Percentiles rank a stretch among this genome's conserved stretches.
Evolutionary conservation across 2,113 vertebrate genomes (phyloP).

Genomic region (Lonchura striata): DNA sequence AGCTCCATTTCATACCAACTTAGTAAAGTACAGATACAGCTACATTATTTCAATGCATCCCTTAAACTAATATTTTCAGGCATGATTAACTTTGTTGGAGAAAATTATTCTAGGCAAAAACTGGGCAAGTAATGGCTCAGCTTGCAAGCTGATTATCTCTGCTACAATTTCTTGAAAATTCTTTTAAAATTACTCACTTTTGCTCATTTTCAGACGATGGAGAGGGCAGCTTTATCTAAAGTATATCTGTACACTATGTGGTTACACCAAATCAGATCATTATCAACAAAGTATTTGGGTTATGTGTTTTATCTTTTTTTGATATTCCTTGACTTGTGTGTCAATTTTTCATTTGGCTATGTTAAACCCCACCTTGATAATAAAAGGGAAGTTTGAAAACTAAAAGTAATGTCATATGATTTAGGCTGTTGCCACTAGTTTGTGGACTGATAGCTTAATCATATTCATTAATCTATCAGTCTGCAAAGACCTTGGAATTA

Average conservation of each 20-base stretch:
- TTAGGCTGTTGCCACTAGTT: not conserved
- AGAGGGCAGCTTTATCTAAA: not conserved
- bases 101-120: not conserved
- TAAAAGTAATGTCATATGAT: not conserved
- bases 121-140: not conserved
- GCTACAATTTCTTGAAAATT: not conserved
- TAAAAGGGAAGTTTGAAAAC: not conserved
- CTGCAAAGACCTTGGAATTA: not conserved
- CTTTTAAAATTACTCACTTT: not conserved
- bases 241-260: not conserved
- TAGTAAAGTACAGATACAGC: not conserved
- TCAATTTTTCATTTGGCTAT: not conserved
- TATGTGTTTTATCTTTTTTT: not conserved
- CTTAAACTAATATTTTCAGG: not conserved
- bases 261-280: not conserved
- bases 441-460: not conserved
- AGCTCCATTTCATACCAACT: not conserved
- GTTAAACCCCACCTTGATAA: not conserved
- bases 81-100: not conserved
- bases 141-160: not conserved
- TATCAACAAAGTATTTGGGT: not conserved
- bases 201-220: not conserved
- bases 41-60: not conserved
- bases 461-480: not conserved
- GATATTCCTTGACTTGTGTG: not conserved